These are phyloP conservation scores for Tetragonisca angustula DNA, from an alignment of 2,888 invertebrate species.

Conservation along the genomic window DNA sequence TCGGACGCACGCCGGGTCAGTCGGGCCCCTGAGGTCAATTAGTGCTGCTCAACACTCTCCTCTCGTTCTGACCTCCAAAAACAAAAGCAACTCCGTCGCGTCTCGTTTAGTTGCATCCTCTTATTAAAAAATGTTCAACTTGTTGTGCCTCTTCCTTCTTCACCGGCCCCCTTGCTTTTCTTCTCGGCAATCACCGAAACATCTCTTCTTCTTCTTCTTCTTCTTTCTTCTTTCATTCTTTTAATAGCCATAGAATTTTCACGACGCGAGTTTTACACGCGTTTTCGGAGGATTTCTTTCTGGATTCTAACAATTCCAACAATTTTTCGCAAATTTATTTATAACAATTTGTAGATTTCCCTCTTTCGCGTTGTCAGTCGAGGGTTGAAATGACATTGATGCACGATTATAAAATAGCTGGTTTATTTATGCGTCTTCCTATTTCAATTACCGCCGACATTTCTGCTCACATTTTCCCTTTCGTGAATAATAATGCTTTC, in stretches of 20 bases:
- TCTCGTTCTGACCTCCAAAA: constrained; percentile 74
- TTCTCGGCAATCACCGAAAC: not conserved
- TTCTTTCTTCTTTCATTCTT: not conserved
- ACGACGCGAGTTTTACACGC: not conserved
- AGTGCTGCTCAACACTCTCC: constrained; percentile 82
- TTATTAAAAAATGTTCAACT: constrained; percentile 56
- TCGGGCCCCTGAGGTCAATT: constrained; percentile 82
- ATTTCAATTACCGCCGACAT: not conserved
- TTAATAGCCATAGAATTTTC: not conserved
- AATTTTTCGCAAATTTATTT: not conserved
- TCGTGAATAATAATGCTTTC: constrained; percentile 31
- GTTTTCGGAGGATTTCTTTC: no score
- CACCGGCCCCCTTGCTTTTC: not conserved
- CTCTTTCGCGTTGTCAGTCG: not conserved
- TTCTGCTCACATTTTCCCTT: constrained; percentile 13
- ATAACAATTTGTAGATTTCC: not conserved
- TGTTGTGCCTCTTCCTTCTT: not conserved
- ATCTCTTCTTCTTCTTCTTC: not conserved
- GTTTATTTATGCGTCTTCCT: constrained; percentile 4
- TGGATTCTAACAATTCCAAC: no score
- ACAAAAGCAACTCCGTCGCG: constrained; percentile 68
- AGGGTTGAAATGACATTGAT: not conserved
- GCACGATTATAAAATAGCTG: no score
- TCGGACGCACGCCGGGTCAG: constrained; percentile 82
- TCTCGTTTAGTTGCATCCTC: constrained; percentile 45